Base-by-base conservation (phyloP, 1,140 invertebrate genomes). In the Cydia strobilella region DNA sequence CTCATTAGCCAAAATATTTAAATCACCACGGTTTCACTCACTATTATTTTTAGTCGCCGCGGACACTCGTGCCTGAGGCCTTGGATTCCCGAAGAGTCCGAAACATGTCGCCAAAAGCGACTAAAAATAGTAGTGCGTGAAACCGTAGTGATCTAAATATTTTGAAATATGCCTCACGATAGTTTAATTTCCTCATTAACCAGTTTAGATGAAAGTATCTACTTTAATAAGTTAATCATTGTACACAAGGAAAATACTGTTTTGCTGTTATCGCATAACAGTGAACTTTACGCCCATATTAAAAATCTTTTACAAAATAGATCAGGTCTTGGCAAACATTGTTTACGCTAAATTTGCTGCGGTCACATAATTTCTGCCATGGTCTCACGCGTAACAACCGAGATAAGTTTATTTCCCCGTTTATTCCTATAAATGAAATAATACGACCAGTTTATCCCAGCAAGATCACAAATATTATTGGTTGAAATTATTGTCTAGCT, bases 381-480 rank as follows among this genome's bases (percentile, higher is more conserved):
- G n/a, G 27, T 69, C n/a, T 69, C 65, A 69, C 71, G 18, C 71
- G 15, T 48, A 48, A 51, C 45, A 13, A 25, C 25, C 71, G 42
- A 18, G 71, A 25, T 23, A 72, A 45, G 5, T 72, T 72, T 72
- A 72, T 48, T 73, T 54, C 48, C 42, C 72, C 27, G 48, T 39
- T 35, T 51, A 59, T 31, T 54, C 23, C 42, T 54, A 27, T 80
- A 84, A 88, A 87, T 86, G 86, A 85, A 86, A 88, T 89, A 77
- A 77, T 82, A 84, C 80, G 78, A 79, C 69, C 75, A 75, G 79
- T 86, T 89, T 88, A 88, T 89, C 84, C 81, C 62, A 79, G 81
- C 74, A 77, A 83, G 83, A 89, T 87, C 87, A 83, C 84, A 89
- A 90, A 90, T 89, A 92, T 92, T 88, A 89, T 88, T 87, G 83